Conservation (phyloP, 2,797 vertebrate genomes). For the Diceros bicornis region DNA sequence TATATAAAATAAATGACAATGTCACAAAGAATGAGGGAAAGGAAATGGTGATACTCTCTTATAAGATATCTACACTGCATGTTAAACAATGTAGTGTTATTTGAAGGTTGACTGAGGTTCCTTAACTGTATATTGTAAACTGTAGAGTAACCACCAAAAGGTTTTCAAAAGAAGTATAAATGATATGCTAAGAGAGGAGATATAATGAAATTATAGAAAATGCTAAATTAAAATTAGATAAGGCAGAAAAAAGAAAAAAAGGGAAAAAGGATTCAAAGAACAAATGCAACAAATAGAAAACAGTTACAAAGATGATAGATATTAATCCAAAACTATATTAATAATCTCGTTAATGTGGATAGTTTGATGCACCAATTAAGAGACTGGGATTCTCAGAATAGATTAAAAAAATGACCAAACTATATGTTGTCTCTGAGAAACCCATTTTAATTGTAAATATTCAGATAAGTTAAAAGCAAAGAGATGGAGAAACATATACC, state of each 20-base stretch:
- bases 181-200: neutral
- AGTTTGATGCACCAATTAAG: neutral
- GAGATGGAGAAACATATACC: neutral
- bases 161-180: neutral
- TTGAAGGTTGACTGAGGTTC: neutral
- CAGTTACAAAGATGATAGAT: neutral
- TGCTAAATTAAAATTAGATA: constrained; percentile 23
- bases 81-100: neutral
- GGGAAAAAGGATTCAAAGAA: neutral
- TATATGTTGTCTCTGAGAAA: constrained; percentile 28
- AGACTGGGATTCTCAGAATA: neutral
- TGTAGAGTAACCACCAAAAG: neutral
- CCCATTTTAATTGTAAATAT: neutral
- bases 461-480: neutral
- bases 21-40: neutral
- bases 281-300: neutral
- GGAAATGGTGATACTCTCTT: neutral
- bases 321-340: neutral
- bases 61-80: neutral
- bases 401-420: neutral
- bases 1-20: neutral
- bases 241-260: neutral
- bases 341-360: neutral
- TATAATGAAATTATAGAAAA: neutral
- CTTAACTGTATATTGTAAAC: neutral